Base-by-base conservation (phyloP, 2,888 invertebrate species). In the Hyposoter didymator region DNA sequence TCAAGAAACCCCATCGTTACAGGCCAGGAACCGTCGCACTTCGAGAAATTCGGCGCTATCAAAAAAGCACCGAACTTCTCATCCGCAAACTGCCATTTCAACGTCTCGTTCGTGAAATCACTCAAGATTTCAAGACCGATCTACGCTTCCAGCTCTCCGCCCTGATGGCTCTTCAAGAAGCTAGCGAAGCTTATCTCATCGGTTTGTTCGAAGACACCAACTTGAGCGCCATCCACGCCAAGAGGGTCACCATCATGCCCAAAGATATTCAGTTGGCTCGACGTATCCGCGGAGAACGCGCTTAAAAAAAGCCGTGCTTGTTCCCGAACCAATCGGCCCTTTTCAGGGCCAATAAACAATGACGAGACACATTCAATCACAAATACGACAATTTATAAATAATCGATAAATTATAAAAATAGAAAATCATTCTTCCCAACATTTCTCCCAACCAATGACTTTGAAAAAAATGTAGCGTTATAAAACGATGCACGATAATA, bases 91-190 rank as follows among this genome's bases (percentile, higher is more conserved):
- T 35, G 35, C 35, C 35, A 6, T 35, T 35, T 5, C 35, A 35
- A 35, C 35, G 47, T 47, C 47, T 47, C 14, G 22, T 22, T 2
- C 94, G 97, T 89, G 97, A 97, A 92, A 96, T 97, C 75, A 96
- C 97, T 0, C 96, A 97, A 87, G 96, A 97, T 89, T 97, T 96
- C 94, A 96, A 96, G 91, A 95, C 96, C 0, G 96, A 96, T 90
- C 92, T 96, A 12, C 93, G 96, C 69, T 96, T 96, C 93, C 96
- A 97, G 92, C 96, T 96, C 88, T 96, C 96, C 0, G 96, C 96
- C 4, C 96, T 96, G 1, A 47, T 35, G 35, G 35, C 35, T 35
- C 35, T 35, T 4, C 35, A 35, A 35, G 35, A 35, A 35, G 35
- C 35, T 35, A 6, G 5, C 35, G 35, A 35, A 35, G 35, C 35